Evolutionary conservation across 2,888 invertebrate genomes (phyloP), one percentile per base, ranked within the genome.

Genomic region (Lepidochitona cinerea): DNA sequence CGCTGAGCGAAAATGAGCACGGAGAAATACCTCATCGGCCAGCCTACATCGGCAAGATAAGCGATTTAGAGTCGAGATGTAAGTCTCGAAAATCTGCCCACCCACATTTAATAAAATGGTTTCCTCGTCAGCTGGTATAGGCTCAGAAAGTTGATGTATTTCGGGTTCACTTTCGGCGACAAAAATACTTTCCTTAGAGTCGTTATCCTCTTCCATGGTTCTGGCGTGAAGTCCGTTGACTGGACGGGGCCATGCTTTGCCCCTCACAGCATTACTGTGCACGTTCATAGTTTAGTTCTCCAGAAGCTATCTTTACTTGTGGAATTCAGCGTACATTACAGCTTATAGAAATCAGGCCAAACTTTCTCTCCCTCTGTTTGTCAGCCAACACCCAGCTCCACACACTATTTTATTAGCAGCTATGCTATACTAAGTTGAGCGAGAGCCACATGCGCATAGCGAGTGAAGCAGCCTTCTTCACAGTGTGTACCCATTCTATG

Each of bases 31-130:
- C n/a, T 83, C 81, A 52, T 80, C 77, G n/a, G 84, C 75, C 33
- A 87, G 77, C 69, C 80, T 84, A 59, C 78, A 73, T 37, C 83
- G 83, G 14, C 83, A 80, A 53, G 79, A 77, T 23, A 85, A 69
- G 49, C 85, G 81, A 14, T 59, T 23, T 4, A 87, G 70, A 7
- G 87, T 87, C 12, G 84, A 79, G 33, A 81, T 79, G 75, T 82
- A 85, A 0, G 87, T 87, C 73, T 87, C 87, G 70, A 86, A 87
- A 26, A 83, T 74, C 36, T 83, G 83, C 3, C 87, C 87, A 0
- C 87, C 87, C 0, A 87, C 84, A 74, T 87, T 87, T 33, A 87
- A 29, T 4, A 59, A 32, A 29, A 59, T 59, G 2, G 59, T 59
- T 59, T 59, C 59, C 29, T 59, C 59, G 59, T 59, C 32, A 23